A percentile compares a stretch with the other conserved stretches of the same genome.
Conservation (phyloP, 1,140 invertebrate genomes). For the Sminthurides bifidus region DNA sequence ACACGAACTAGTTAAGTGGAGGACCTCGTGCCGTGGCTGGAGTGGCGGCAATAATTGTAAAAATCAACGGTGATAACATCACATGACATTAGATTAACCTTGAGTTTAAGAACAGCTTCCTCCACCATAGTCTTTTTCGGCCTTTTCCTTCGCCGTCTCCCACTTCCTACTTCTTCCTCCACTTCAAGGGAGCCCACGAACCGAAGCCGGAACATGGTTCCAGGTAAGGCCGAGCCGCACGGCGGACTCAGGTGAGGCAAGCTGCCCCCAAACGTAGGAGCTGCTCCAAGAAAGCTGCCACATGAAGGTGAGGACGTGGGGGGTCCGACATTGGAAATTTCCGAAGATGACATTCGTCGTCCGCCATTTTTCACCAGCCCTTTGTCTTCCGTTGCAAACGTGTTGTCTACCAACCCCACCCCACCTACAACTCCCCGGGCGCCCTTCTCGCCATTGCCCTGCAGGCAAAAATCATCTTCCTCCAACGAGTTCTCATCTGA, state of each 20-base stretch:
- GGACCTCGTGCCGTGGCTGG: no score
- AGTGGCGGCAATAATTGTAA: not conserved
- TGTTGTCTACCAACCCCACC: not conserved
- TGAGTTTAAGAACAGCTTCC: constrained; percentile 91
- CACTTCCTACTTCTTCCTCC: constrained; percentile 55
- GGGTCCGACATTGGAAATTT: no score
- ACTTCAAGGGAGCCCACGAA: constrained; percentile 75
- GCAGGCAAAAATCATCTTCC: constrained; percentile 4
- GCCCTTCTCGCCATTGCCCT: not conserved
- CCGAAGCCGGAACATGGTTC: constrained; percentile 64
- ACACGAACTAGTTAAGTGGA: no score
- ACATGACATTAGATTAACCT: constrained; percentile 47
- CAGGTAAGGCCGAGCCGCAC: constrained; percentile 38
- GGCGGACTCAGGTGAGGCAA: constrained; percentile 20
- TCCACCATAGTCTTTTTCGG: constrained; percentile 87
- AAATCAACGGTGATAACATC: not conserved
- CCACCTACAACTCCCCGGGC: not conserved
- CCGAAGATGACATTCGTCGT: not conserved
- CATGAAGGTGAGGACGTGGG: not conserved
- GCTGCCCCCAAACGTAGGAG: not conserved
- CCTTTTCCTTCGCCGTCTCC: constrained; percentile 54
- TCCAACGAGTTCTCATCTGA: constrained; percentile 14
- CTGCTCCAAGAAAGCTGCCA: not conserved
- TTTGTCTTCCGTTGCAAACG: no score
- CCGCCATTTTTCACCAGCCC: no score